Percentiles rank a stretch among this genome's conserved stretches.
Conservation (phyloP, 1,140 invertebrate species). For the Patella vulgata region DNA sequence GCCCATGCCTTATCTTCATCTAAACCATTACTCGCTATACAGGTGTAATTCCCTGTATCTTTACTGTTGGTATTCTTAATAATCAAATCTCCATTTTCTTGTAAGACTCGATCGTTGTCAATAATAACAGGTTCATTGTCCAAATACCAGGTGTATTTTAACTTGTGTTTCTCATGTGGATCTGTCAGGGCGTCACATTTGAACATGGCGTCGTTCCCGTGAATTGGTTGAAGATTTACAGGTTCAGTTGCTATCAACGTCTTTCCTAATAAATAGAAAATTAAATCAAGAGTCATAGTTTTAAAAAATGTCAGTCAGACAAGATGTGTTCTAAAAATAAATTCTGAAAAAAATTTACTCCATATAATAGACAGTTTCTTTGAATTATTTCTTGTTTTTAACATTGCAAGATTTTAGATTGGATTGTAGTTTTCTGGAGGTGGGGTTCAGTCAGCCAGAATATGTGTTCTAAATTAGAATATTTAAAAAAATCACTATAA, state of each 20-base stretch:
- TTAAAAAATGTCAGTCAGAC: too few species aligned
- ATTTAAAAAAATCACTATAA: too few species aligned
- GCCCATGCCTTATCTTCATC: slow-evolving; percentile 39
- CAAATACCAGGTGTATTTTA: slow-evolving; percentile 26
- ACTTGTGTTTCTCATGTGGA: slow-evolving; percentile 27
- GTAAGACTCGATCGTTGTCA: slow-evolving; percentile 13
- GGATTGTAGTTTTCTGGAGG: too few species aligned
- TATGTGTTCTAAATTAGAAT: too few species aligned
- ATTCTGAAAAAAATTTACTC: neutral
- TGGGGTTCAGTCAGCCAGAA: too few species aligned
- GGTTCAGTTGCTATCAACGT: slow-evolving; percentile 36
- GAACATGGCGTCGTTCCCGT: slow-evolving; percentile 26
- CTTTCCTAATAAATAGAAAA: slow-evolving; percentile 36
- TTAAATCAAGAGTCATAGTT: slow-evolving; percentile 3
- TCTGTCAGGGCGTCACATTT: slow-evolving; percentile 43
- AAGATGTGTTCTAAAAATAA: neutral
- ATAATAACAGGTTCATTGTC: slow-evolving; percentile 30
- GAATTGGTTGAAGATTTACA: slow-evolving; percentile 10
- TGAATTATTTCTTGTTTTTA: too few species aligned
- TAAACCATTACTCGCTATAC: slow-evolving; percentile 46
- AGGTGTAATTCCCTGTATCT: slow-evolving; percentile 51
- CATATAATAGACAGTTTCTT: neutral
- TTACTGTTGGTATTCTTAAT: slow-evolving; percentile 35
- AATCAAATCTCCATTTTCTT: slow-evolving; percentile 18
- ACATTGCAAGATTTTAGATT: too few species aligned